Evolutionary conservation across 2,113 vertebrate species (phyloP), one percentile per base, ranked within the genome.

Genomic region (Plectropomus leopardus): DNA sequence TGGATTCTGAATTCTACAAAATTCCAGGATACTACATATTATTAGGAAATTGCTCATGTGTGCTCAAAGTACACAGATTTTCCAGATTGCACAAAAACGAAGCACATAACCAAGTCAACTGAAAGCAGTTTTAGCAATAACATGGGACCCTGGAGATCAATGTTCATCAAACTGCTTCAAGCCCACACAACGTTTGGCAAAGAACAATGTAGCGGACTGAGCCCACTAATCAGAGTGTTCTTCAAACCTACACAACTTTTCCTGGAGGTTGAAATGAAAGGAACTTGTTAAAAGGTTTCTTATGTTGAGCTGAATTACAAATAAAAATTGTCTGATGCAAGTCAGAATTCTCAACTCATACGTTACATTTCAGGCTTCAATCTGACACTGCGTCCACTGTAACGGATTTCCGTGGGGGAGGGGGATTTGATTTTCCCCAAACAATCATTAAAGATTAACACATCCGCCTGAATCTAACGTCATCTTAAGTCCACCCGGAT

Each of bases 131-230:
- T 42, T 24, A 64, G 4, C 21, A 55, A 48, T 32, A 64, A n/a
- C 71, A 66, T 53, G 70, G 63, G 75, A 88, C 34, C 21, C n/a
- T 30, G 24, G 48, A 60, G 11, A 19, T 61, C 45, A 76, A 54
- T 47, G 34, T 16, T 34, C 36, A 65, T 51, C 26, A 28, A 69
- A 32, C 36, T 23, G 40, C 44, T 26, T 24, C 48, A 7, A 58
- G 23, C 23, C 19, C 16, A 44, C 16, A 11, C n/a, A 36, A 47
- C 61, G 44, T 59, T 24, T 24, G 7, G 7, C 16, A 34, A 32
- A 45, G 13, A 44, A 44, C 42, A 13, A 10, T 40, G 36, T 10
- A 40, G 7, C 36, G n/a, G n/a, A n/a, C n/a, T n/a, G n/a, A n/a
- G n/a, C n/a, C 32, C 32, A 32, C 36, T 9, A 36, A 7, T 9